Evolutionary conservation across 2,113 vertebrate species (phyloP), one percentile per base, ranked within the genome.

Genomic region (Vombatus ursinus): DNA sequence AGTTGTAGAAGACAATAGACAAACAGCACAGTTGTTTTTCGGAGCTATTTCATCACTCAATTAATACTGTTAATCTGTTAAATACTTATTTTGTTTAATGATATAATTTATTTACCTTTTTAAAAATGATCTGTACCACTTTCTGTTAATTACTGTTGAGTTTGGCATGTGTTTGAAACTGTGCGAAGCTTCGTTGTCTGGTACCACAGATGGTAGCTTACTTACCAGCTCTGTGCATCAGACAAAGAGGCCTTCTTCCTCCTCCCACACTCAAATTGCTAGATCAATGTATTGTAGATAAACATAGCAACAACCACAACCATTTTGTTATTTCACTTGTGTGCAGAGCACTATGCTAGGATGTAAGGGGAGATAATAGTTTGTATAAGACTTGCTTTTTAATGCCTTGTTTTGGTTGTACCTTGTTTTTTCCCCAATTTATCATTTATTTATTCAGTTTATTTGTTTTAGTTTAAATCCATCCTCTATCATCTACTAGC

Each of bases 71-170:
- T 47, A 91, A 22, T 94, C 51, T 90, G 90, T 31, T 50, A 90
- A 84, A 84, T 44, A 44, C 44, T 23, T 84, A 84, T 90, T 90
- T 84, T 92, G 31, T 93, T 52, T 93, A 50, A 57, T 91, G 61
- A 89, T 93, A 44, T 19, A 84, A 37, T 47, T 44, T 49, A 0
- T 11, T 49, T 89, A 89, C 92, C n/a, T 8, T 26, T 52, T 84
- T 44, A 90, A 44, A n/a, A 10, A 7, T 19, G 47, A 52, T 25
- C 95, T 92, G 9, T 31, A 26, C 92, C 53, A 26, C 12, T 93
- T 44, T 8, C 90, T 94, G 51, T 95, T 92, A 91, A 77, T 97
- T 93, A 90, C 95, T 2, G 50, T 68, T 93, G 68, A 90, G 14
- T 6, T 90, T 2, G 0, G 92, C 47, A 19, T 1, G 44, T 90